Base-by-base conservation (phyloP, 2,888 invertebrate genomes). In the Drosophila fulvimacula region DNA sequence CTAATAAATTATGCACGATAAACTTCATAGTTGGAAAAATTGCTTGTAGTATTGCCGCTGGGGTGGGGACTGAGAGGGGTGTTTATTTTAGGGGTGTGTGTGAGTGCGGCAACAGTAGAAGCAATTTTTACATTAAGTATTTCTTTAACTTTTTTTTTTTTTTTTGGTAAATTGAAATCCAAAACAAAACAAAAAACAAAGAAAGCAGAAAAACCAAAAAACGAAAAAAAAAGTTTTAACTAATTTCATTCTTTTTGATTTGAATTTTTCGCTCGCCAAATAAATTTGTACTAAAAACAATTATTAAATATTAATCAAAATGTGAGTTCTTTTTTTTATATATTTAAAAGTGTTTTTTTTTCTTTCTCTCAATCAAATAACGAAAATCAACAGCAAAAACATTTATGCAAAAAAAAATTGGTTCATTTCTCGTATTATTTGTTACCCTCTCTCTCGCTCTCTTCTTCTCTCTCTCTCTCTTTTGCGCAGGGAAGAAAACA, bases 341-440 rank as follows among this genome's bases (percentile, higher is more conserved):
- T 63, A 36, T 69, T 46, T 32, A 11, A 41, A 55, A 57, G 17
- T 56, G 34, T 46, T 34, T 64, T 68, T 68, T 56, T 13, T 42
- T 41, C 27, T 41, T 42, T 21, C 42, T 62, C 32, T 69, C 69
- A 79, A 83, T 79, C 44, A 82, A 73, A 84, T 84, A 84, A 84
- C 87, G 87, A 83, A 84, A 84, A 84, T 87, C 84, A 84, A 87
- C 84, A 87, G 87, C 80, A 81, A 83, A 85, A 85, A 86, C 79
- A 79, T 69, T 59, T 74, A 61, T 69, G 56, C 57, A 70, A 79
- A 76, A 73, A 73, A 81, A 74, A 78, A 73, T 36, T 46, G 57
- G 60, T 58, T 60, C 42, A 65, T 44, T 51, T 62, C 60, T 60
- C 58, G 34, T 64, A 49, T 70, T 56, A 32, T 6, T 38, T 38